These are phyloP conservation scores for Bombylius major DNA, from an alignment of 2,888 invertebrate genomes.

Conservation along the genomic window DNA sequence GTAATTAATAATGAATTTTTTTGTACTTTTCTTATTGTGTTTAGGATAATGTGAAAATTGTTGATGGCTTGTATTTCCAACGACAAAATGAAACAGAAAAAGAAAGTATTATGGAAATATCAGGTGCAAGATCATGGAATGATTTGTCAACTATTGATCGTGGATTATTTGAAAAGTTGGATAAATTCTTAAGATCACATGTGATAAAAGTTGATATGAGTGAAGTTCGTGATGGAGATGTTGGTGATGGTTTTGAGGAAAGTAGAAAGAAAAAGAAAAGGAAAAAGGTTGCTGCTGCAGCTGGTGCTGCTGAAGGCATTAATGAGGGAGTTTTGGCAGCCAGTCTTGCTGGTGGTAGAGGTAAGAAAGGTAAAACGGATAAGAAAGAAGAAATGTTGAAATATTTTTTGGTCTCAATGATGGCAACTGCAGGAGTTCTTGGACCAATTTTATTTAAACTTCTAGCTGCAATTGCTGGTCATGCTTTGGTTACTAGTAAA, in stretches of 20 bases:
- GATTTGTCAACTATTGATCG: slow-evolving; percentile 45
- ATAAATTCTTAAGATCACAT: slow-evolving; percentile 51
- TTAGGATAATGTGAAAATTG: slow-evolving; percentile 47
- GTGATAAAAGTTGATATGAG: slow-evolving; percentile 49
- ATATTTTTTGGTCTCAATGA: slow-evolving; percentile 47
- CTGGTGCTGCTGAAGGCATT: neutral
- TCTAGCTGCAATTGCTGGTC: slow-evolving; percentile 55
- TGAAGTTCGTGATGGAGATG: slow-evolving; percentile 23
- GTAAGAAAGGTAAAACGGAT: slow-evolving; percentile 7
- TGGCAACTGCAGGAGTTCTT: slow-evolving; percentile 53
- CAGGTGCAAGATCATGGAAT: slow-evolving; percentile 45
- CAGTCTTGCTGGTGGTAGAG: slow-evolving; percentile 13
- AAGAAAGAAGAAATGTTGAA: slow-evolving; percentile 37
- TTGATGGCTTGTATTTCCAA: slow-evolving; percentile 47
- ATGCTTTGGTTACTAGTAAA: slow-evolving; percentile 59
- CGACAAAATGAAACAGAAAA: slow-evolving; percentile 43
- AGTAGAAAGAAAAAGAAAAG: too few relatives aligned
- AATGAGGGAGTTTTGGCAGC: slow-evolving; percentile 19
- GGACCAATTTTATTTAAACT: slow-evolving; percentile 58
- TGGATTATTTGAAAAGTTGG: slow-evolving; percentile 36
- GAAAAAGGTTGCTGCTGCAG: too few relatives aligned
- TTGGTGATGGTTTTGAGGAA: slow-evolving; percentile 18
- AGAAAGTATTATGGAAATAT: slow-evolving; percentile 34
- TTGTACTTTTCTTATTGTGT: neutral
- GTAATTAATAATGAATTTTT: too few relatives aligned